Percentiles rank a stretch among this genome's conserved stretches.
These are phyloP conservation scores for Brachycybe producta DNA, from an alignment of 2,888 invertebrate species.

Conservation along the genomic window DNA sequence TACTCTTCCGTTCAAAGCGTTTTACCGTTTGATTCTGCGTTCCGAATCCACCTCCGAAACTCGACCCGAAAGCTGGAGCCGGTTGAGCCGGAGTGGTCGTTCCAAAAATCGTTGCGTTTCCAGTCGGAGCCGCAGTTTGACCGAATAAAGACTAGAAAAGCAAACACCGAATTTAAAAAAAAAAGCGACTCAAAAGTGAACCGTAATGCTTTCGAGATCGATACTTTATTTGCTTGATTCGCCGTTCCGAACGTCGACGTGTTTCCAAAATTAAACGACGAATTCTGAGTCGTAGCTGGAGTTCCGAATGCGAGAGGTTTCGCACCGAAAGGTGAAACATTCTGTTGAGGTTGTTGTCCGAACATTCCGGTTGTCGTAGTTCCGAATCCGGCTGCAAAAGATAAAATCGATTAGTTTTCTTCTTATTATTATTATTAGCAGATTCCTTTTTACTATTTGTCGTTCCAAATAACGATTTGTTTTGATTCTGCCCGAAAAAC, in stretches of 20 bases:
- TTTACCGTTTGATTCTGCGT: slow-evolving; percentile 25
- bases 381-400: slow-evolving; percentile 38
- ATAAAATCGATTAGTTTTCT: slow-evolving; percentile 1
- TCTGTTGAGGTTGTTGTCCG: slow-evolving; percentile 49
- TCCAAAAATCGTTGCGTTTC: slow-evolving; percentile 22
- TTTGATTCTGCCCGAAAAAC: slow-evolving; percentile 32
- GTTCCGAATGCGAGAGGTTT: slow-evolving; percentile 26
- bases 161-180: not conserved
- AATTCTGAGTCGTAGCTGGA: slow-evolving; percentile 19
- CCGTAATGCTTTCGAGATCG: not conserved
- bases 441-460: slow-evolving; percentile 5
- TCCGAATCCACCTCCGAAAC: slow-evolving; percentile 34
- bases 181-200: not conserved
- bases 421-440: not conserved
- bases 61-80: slow-evolving; percentile 18
- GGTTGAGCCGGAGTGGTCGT: slow-evolving; percentile 23
- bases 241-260: slow-evolving; percentile 1
- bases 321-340: slow-evolving; percentile 23
- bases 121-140: slow-evolving; percentile 14
- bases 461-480: slow-evolving; percentile 45
- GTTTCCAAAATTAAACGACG: slow-evolving; percentile 11
- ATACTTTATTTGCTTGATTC: slow-evolving; percentile 4
- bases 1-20: not conserved
- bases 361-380: slow-evolving; percentile 36
- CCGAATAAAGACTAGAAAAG: slow-evolving; percentile 3